These are phyloP conservation scores for Actinopyga echinites DNA, from an alignment of 53 echinoderm and acorn worm species.

Conservation along the genomic window DNA sequence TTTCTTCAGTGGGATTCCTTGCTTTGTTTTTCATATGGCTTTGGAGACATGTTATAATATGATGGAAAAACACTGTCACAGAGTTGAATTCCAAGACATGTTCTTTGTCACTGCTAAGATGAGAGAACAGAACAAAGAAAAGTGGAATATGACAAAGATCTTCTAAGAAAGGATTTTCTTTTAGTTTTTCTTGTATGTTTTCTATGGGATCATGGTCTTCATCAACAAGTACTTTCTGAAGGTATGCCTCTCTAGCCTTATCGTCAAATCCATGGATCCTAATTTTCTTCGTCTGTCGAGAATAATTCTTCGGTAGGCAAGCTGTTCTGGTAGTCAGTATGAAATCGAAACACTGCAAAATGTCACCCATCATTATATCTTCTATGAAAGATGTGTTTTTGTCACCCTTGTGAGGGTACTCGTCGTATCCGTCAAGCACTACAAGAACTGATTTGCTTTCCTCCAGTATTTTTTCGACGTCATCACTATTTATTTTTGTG, in stretches of 20 bases:
- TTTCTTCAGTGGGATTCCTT: background rate
- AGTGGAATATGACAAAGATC: slow-evolving; percentile 19
- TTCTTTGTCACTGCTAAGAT: background rate
- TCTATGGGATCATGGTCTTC: background rate
- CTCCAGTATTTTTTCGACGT: background rate
- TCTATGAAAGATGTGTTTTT: background rate
- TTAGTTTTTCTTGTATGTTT: slow-evolving; percentile 1
- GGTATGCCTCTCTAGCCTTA: background rate
- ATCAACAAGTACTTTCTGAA: background rate
- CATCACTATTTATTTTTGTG: background rate
- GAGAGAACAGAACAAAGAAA: background rate
- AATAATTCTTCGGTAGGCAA: background rate
- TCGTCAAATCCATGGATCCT: background rate
- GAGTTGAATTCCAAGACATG: background rate
- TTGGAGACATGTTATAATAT: background rate
- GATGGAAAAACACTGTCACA: background rate
- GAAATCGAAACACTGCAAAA: background rate
- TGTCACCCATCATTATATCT: background rate
- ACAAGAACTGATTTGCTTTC: background rate
- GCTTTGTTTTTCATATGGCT: background rate
- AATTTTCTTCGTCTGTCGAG: background rate
- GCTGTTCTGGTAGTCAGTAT: slow-evolving; percentile 4
- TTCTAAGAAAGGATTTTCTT: slow-evolving; percentile 14
- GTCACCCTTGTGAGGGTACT: background rate
- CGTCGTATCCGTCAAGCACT: background rate